Evolutionary conservation across 2,113 vertebrate species (phyloP).

Genomic region (Lophius piscatorius): DNA sequence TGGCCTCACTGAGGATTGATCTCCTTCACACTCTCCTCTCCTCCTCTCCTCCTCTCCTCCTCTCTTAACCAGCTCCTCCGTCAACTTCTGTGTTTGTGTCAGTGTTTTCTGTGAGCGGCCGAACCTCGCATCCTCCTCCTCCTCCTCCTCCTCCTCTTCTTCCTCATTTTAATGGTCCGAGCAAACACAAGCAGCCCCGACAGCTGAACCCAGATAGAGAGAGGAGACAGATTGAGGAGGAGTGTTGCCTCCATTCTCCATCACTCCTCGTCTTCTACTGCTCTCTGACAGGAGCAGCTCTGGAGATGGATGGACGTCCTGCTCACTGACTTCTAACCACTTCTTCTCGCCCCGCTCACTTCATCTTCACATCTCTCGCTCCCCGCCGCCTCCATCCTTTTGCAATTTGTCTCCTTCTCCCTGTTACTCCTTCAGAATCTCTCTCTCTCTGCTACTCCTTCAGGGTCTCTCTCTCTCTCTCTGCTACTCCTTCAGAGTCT

Average conservation of each 20-base stretch:
- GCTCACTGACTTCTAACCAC: slow-evolving; percentile 47
- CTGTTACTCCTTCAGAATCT: slow-evolving; percentile 2
- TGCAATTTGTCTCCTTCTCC: slow-evolving; percentile 29
- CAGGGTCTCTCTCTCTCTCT: slow-evolving; percentile 5
- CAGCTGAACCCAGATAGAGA: slow-evolving; percentile 65
- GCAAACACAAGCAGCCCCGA: slow-evolving; percentile 62
- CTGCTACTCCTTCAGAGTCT: too few species aligned
- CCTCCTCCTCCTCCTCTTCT: not conserved
- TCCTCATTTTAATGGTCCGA: slow-evolving; percentile 41
- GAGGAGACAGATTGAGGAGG: slow-evolving; percentile 66
- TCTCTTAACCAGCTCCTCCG: slow-evolving; percentile 1
- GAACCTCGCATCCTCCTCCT: too few species aligned
- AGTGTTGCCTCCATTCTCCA: slow-evolving; percentile 65
- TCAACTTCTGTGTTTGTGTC: slow-evolving; percentile 2
- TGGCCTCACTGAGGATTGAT: not conserved
- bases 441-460: not conserved
- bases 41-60: not conserved
- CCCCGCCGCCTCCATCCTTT: slow-evolving; percentile 10
- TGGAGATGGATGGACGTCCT: slow-evolving; percentile 65
- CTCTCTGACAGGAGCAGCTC: slow-evolving; percentile 59
- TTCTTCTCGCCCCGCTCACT: slow-evolving; percentile 52
- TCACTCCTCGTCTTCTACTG: slow-evolving; percentile 69
- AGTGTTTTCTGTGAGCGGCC: slow-evolving; percentile 18
- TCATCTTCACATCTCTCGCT: slow-evolving; percentile 38
- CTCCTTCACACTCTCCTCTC: not conserved